phyloP scores from a whole-genome alignment of 2,113 vertebrate genomes.

The Ceyx melanurus region DNA sequence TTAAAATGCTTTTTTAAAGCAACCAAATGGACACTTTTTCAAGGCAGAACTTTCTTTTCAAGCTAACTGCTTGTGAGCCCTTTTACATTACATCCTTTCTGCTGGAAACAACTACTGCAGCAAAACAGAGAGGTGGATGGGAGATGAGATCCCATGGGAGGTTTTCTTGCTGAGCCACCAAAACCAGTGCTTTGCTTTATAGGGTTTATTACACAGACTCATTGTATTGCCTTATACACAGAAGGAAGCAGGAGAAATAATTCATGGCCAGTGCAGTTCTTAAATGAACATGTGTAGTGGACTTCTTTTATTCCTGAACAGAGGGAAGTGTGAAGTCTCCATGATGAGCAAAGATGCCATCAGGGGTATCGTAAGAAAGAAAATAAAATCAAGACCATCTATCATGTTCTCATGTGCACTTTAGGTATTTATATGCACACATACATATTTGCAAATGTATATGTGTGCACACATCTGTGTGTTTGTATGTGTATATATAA shows the following conservation, averaged over 20 bases:
- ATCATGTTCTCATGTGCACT: background rate
- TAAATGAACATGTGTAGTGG: background rate
- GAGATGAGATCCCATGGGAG: background rate
- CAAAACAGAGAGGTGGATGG: background rate
- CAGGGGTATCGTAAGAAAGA: background rate
- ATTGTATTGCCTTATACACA: background rate
- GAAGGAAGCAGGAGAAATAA: background rate
- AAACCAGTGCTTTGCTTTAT: background rate
- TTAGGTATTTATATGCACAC: background rate
- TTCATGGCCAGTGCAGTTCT: background rate
- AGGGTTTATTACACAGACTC: background rate
- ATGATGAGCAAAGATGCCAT: background rate
- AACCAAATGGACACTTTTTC: background rate
- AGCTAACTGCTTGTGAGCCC: background rate
- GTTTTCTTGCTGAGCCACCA: background rate
- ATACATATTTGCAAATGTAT: background rate
- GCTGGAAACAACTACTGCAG: background rate
- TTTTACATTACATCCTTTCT: background rate
- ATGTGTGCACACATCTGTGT: background rate
- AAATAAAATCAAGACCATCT: background rate
- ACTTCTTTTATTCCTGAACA: background rate
- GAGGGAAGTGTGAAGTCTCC: background rate
- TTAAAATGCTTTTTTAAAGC: background rate
- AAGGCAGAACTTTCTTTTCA: background rate
- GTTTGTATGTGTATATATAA: background rate